Percentiles rank a stretch among this genome's conserved stretches.
These are phyloP conservation scores for Selenia dentaria DNA, from an alignment of 2,888 invertebrate genomes.

Conservation along the genomic window DNA sequence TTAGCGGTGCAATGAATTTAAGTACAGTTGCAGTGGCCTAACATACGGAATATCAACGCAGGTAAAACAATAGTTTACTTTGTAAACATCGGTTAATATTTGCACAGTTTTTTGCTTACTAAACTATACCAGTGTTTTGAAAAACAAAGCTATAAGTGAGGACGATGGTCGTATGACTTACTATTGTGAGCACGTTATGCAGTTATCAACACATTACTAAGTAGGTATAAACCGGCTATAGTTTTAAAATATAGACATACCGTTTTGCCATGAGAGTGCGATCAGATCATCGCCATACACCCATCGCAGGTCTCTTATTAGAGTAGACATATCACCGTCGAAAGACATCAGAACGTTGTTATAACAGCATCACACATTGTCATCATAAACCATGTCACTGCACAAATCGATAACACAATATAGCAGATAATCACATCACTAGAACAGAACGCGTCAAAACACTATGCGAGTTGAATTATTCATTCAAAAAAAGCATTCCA, in stretches of 20 bases:
- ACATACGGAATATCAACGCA: too few species aligned
- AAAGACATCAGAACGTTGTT: conserved; percentile 73
- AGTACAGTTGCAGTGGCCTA: too few species aligned
- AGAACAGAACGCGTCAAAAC: conserved; percentile 55
- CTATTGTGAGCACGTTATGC: not conserved
- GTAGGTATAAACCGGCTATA: conserved; percentile 1
- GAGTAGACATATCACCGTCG: conserved; percentile 77
- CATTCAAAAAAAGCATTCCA: conserved; percentile 47
- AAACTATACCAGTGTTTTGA: too few species aligned
- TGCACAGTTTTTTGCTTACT: too few species aligned
- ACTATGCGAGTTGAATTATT: conserved; percentile 45
- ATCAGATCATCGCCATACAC: conserved; percentile 78
- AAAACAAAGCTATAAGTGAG: too few species aligned
- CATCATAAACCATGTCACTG: conserved; percentile 38
- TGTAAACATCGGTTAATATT: too few species aligned
- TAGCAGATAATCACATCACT: conserved; percentile 61
- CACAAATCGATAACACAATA: conserved; percentile 43
- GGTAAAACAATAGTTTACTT: too few species aligned
- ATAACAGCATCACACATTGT: conserved; percentile 62
- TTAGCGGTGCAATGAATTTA: too few species aligned
- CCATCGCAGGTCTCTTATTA: conserved; percentile 80
- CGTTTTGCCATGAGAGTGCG: conserved; percentile 80
- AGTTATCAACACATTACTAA: conserved; percentile 3
- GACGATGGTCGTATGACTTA: too few species aligned
- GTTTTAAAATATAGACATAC: conserved; percentile 47